Conservation (phyloP, 2,888 invertebrate species). For the Cetonia aurata region DNA sequence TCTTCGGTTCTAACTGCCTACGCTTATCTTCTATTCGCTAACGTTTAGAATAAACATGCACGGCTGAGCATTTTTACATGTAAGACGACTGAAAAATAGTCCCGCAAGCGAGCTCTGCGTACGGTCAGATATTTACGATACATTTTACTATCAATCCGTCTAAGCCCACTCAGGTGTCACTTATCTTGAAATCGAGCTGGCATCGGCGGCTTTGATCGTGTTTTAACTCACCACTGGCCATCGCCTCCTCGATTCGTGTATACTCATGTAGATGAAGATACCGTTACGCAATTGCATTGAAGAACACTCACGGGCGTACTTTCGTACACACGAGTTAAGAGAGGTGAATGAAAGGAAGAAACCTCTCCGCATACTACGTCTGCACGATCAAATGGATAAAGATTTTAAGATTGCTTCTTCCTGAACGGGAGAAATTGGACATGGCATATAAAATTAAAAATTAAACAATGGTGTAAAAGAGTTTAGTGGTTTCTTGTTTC, state of each 20-base stretch:
- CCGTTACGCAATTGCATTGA: constrained; percentile 51
- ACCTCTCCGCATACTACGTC: constrained; percentile 1
- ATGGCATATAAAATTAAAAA: no score
- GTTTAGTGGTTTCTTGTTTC: no score
- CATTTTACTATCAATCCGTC: constrained; percentile 57
- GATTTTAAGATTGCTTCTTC: constrained; percentile 44
- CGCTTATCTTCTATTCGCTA: constrained; percentile 35
- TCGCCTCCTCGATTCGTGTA: constrained; percentile 49
- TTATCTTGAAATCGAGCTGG: constrained; percentile 55
- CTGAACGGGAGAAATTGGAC: not conserved
- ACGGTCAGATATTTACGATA: constrained; percentile 52
- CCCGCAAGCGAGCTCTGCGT: constrained; percentile 22
- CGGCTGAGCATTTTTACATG: constrained; percentile 5
- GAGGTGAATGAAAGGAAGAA: constrained; percentile 51
- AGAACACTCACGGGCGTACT: constrained; percentile 38
- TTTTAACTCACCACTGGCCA: constrained; percentile 50
- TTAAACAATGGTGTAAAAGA: no score
- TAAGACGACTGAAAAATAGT: constrained; percentile 9
- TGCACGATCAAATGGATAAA: constrained; percentile 22
- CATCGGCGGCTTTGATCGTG: constrained; percentile 55
- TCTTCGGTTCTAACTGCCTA: constrained; percentile 39
- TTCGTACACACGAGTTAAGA: constrained; percentile 21
- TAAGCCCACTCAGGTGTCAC: constrained; percentile 55
- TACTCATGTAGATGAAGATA: constrained; percentile 49
- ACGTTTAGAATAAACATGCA: constrained; percentile 42